Evolutionary conservation across 1,140 invertebrate species (phyloP), one percentile per base, ranked within the genome.

Genomic region (Kradibia gibbosae): DNA sequence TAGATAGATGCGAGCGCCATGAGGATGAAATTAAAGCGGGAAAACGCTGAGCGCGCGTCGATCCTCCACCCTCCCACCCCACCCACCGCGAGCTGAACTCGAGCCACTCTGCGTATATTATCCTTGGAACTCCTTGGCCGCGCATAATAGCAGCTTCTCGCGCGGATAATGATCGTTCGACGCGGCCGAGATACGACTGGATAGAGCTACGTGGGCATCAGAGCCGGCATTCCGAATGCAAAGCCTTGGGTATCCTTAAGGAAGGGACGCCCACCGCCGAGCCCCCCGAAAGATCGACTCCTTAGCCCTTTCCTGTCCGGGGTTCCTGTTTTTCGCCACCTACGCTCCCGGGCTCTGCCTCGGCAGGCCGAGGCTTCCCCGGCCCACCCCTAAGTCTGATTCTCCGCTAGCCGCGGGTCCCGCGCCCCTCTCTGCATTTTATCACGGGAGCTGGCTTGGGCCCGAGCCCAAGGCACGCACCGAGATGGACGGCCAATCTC

Each of bases 151-250:
- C 71, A 80, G 78, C 78, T 80, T 73, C 78, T 57, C 76, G 76
- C 76, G 62, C 55, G 73, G 80, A 71, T 82, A 82, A 82, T 82
- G 74, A 82, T 77, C 74, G 74, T 71, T 70, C 74, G 80, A 72
- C 67, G 80, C 74, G 80, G 62, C 80, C 80, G 80, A 81, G 80
- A 76, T 81, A 81, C 80, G 80, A 81, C 79, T 75, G 15, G 62
- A 25, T 11, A 31, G 70, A 17, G 62, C 8, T 57, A 7, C 13
- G n/a, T 13, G 2, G 31, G 42, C 71, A 50, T 72, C 8, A 25
- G 4, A 25, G n/a, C 22, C 8, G 31, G 42, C 71, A 50, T 72
- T 72, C 10, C 71, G 48, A 76, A 76, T 67, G 71, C 71, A 31
- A n/a, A n/a, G n/a, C n/a, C n/a, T n/a, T 67, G 36, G 17, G 17